Percentiles rank a stretch among this genome's conserved stretches.
These are phyloP conservation scores for Tachina grossa DNA, from an alignment of 2,888 invertebrate genomes.

Conservation along the genomic window DNA sequence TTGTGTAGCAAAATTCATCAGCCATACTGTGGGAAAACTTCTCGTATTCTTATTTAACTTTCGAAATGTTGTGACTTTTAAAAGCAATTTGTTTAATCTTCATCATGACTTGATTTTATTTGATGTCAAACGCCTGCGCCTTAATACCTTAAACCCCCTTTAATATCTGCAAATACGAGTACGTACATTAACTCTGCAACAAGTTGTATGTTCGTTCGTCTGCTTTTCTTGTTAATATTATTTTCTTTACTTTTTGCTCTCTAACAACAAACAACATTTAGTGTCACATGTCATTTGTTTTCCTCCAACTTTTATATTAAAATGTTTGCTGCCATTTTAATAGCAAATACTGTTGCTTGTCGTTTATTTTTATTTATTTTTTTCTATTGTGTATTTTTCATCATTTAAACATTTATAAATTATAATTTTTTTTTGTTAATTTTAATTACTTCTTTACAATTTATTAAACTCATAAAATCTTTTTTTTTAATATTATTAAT, in stretches of 20 bases:
- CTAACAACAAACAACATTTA: conserved; percentile 48
- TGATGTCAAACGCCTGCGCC: neutral
- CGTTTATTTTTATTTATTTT: neutral
- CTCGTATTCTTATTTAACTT: too few species aligned
- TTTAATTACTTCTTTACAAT: conserved; percentile 2
- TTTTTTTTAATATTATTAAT: conserved; percentile 26
- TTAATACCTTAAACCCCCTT: conserved; percentile 7
- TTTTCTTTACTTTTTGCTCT: conserved; percentile 1
- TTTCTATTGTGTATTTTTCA: neutral
- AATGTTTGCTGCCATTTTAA: conserved; percentile 16
- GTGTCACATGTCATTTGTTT: conserved; percentile 62
- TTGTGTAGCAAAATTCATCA: neutral
- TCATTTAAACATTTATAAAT: conserved; percentile 9
- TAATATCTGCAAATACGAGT: neutral
- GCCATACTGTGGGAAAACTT: too few species aligned
- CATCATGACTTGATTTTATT: too few species aligned
- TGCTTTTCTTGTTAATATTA: neutral
- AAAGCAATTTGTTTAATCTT: too few species aligned
- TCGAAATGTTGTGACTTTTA: too few species aligned
- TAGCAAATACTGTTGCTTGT: neutral
- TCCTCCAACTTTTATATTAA: conserved; percentile 36
- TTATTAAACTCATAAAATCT: conserved; percentile 4
- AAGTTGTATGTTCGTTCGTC: neutral
- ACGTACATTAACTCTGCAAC: conserved; percentile 24
- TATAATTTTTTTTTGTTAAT: conserved; percentile 20